A percentile compares a stretch with the other conserved stretches of the same genome.
phyloP scores from a whole-genome alignment of 1,140 invertebrate genomes.

The Oscheius sp. region DNA sequence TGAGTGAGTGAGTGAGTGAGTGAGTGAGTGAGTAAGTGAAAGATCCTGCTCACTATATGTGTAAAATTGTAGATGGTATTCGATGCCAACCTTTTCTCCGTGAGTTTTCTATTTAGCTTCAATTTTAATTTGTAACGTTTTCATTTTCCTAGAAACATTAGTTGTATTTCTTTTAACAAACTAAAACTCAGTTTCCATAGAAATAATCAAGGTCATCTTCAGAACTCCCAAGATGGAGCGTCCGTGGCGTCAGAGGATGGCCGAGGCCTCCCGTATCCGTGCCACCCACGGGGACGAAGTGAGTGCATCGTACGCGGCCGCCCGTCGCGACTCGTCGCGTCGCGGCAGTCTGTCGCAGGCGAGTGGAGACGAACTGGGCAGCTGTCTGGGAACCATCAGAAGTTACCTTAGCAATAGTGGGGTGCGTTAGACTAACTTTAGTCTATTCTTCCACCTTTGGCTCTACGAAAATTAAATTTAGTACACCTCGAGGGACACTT shows the following conservation, averaged over 20 bases:
- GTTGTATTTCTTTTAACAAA: too few species aligned
- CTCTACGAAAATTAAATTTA: neutral
- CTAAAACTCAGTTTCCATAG: too few species aligned
- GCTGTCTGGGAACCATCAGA: neutral
- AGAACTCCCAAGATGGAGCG: slow-evolving; percentile 26
- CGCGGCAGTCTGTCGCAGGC: slow-evolving; percentile 14
- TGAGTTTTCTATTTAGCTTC: too few species aligned
- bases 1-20: too few species aligned
- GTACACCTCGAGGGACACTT: neutral
- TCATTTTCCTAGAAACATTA: too few species aligned
- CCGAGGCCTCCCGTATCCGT: slow-evolving; percentile 27
- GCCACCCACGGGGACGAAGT: slow-evolving; percentile 32
- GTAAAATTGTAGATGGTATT: too few species aligned
- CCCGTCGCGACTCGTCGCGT: slow-evolving; percentile 14
- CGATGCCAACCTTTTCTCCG: too few species aligned
- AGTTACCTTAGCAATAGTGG: neutral
- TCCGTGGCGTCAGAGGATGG: slow-evolving; percentile 36
- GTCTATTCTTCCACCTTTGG: neutral
- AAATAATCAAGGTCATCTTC: too few species aligned
- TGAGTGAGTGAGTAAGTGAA: too few species aligned
- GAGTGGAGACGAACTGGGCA: slow-evolving; percentile 17
- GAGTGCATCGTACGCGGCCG: slow-evolving; percentile 22
- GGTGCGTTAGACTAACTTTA: neutral
- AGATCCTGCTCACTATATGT: too few species aligned
- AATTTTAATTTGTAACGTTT: too few species aligned